phyloP scores from a whole-genome alignment of 1,140 invertebrate genomes.

The Leptinotarsa undecemlineata region DNA sequence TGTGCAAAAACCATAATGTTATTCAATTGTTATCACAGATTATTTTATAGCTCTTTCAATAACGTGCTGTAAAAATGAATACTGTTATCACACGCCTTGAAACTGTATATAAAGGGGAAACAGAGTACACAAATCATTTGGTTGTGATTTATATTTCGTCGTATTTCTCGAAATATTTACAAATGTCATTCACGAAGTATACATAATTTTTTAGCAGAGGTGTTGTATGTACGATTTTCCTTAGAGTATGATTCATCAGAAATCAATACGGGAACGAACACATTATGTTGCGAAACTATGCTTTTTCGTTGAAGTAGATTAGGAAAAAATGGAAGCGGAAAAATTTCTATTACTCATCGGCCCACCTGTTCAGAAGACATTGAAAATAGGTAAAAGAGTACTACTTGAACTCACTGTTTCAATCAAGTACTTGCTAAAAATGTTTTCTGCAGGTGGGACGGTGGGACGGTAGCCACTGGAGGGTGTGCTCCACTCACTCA shows the following conservation, averaged over 20 bases:
- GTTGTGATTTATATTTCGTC: not conserved
- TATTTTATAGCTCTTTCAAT: not conserved
- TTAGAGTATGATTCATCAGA: not conserved
- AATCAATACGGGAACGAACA: not conserved
- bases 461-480: too few relatives aligned
- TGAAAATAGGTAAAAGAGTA: too few relatives aligned
- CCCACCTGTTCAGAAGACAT: too few relatives aligned
- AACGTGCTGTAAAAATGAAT: not conserved
- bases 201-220: not conserved
- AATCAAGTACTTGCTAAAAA: too few relatives aligned
- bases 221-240: not conserved
- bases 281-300: too few relatives aligned
- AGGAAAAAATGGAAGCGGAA: too few relatives aligned
- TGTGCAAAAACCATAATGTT: not conserved
- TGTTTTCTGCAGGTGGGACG: too few relatives aligned
- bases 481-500: too few relatives aligned
- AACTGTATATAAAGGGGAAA: not conserved
- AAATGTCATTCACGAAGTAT: not conserved
- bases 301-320: too few relatives aligned
- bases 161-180: slow-evolving; percentile 9
- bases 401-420: too few relatives aligned
- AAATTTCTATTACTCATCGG: too few relatives aligned
- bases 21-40: not conserved
- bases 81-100: not conserved
- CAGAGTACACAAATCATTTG: not conserved